Base-by-base conservation (phyloP, 2,113 vertebrate species). In the Indicator maculatus region DNA sequence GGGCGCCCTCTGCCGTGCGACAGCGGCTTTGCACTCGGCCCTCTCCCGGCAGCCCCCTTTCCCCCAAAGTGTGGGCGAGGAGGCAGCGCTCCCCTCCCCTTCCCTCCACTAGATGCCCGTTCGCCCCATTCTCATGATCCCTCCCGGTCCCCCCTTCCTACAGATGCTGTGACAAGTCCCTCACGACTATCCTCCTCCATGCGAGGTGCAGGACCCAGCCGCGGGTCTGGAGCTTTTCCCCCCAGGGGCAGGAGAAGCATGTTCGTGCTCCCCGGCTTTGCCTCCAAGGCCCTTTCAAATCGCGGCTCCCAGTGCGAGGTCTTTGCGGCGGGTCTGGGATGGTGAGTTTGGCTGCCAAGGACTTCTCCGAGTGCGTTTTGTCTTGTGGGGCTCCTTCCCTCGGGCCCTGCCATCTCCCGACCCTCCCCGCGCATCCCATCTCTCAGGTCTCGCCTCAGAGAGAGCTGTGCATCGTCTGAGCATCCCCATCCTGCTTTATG, bases 211-310 rank as follows among this genome's bases (percentile, higher is more conserved):
- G 77, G 60, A 58, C 24, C 28, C 47, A 64, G 53, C 16, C 33
- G 9, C 47, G 66, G 47, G 76, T 33, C 3, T 2, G 65, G 33
- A 59, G 47, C 17, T 86, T 81, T 28, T 8, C 53, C 10, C 38
- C 85, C 27, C 71, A 38, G 83, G 91, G 85, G 36, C 91, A 91
- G 87, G 74, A 77, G 78, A 80, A 92, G 82, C 30, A 3, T 77
- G 87, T 87, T 87, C 81, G 75, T 66, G 69, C 65, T 93, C 74
- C 86, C 74, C 67, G 3, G 67, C 45, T 93, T 89, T 93, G 89
- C 78, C 94, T 96, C 93, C 93, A 92, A 94, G 91, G 79, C 23
- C 85, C 61, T 73, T 83, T 84, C 86, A 83, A 93, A 78, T 81
- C 7, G 11, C 7, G 5, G 74, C 93, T 94, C 76, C 82, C 72